These are phyloP conservation scores for Pseudopipra pipra DNA, from an alignment of 2,113 vertebrate genomes.

Conservation along the genomic window DNA sequence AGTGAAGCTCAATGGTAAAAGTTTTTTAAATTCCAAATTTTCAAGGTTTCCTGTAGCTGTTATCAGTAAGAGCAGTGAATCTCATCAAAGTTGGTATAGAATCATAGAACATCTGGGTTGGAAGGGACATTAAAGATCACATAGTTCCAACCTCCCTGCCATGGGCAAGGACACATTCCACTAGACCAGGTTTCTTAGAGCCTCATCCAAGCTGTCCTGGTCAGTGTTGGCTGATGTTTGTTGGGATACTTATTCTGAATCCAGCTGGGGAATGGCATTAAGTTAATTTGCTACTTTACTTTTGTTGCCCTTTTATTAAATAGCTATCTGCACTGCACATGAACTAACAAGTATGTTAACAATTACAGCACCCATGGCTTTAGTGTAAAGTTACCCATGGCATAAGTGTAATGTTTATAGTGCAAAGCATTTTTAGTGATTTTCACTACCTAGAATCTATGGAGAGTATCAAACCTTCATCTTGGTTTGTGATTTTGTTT, in stretches of 20 bases:
- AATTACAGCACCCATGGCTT: neutral
- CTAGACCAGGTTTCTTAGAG: neutral
- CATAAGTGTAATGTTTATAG: neutral
- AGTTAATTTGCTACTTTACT: neutral
- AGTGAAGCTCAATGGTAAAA: neutral
- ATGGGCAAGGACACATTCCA: neutral
- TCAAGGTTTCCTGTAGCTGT: neutral
- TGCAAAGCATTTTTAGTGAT: neutral
- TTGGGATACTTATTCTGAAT: neutral
- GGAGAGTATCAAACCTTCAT: neutral
- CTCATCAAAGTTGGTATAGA: neutral
- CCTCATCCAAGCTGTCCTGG: neutral
- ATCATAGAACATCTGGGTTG: neutral
- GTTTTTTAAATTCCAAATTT: neutral
- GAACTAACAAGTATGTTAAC: neutral
- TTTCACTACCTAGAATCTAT: neutral
- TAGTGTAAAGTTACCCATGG: neutral
- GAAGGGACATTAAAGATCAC: neutral
- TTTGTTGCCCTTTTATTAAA: neutral
- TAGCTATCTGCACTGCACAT: neutral
- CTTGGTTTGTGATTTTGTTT: neutral
- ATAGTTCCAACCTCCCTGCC: neutral
- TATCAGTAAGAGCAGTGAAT: neutral
- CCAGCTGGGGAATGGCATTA: neutral
- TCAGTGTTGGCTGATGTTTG: neutral